These are phyloP conservation scores for Furnarius figulus DNA, from an alignment of 2,113 vertebrate genomes.

Conservation along the genomic window DNA sequence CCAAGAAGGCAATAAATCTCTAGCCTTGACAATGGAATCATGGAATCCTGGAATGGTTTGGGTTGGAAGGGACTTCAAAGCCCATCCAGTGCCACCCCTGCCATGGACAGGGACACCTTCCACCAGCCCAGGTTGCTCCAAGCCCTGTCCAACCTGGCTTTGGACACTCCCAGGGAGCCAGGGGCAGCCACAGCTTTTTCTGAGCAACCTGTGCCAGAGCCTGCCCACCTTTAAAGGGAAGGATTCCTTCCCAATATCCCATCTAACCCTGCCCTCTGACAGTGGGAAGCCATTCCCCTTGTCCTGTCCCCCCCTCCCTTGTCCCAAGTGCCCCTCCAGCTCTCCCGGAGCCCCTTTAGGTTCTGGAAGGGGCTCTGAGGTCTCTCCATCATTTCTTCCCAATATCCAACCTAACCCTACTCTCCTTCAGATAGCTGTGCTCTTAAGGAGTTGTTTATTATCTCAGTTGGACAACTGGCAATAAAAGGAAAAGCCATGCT, in stretches of 20 bases:
- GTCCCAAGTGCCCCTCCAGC: too few relatives aligned
- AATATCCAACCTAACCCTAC: background rate
- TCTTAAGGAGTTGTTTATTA: background rate
- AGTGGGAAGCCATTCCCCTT: too few relatives aligned
- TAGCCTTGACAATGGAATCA: background rate
- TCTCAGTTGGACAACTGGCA: background rate
- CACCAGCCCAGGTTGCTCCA: rapidly evolving
- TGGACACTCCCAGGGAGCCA: background rate
- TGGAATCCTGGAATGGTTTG: background rate
- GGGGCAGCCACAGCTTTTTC: background rate
- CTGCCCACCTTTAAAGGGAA: rapidly evolving
- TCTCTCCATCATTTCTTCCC: background rate
- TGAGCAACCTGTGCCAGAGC: background rate
- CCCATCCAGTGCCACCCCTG: background rate
- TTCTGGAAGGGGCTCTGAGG: too few relatives aligned
- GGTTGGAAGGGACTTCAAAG: background rate
- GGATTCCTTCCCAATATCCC: rapidly evolving
- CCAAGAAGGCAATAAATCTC: background rate
- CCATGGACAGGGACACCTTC: background rate
- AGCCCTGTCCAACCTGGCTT: background rate
- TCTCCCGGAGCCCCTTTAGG: too few relatives aligned
- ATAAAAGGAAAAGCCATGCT: background rate
- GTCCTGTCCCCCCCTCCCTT: too few relatives aligned
- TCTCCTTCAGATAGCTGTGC: background rate
- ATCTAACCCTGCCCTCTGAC: too few relatives aligned